A percentile compares a stretch with the other conserved stretches of the same genome.
Evolutionary conservation across 2,888 invertebrate species (phyloP).

Genomic region (Netelia virgata): DNA sequence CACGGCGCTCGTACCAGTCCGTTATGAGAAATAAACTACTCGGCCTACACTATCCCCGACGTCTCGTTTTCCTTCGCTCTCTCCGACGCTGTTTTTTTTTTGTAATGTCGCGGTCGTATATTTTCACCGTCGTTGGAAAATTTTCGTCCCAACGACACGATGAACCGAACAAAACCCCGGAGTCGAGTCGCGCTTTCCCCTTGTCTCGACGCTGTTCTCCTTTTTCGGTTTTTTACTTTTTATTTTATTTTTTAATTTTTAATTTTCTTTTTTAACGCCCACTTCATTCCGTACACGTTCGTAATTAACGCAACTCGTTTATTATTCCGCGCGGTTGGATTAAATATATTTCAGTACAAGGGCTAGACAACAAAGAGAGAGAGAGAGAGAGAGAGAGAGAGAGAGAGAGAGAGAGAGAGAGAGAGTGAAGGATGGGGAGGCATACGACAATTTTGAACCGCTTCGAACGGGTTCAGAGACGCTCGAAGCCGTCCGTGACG

Average conservation of each 20-base stretch:
- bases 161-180: background rate
- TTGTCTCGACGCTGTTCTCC: background rate
- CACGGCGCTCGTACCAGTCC: background rate
- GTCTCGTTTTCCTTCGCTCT: background rate
- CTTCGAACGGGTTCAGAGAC: constrained; percentile 29
- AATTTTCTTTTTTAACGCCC: background rate
- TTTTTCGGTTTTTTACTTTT: background rate
- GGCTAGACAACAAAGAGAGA: background rate
- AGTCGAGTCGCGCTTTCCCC: background rate
- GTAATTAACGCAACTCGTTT: constrained; percentile 60
- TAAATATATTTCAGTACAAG: constrained; percentile 51
- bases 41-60: background rate
- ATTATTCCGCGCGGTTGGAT: constrained; percentile 63
- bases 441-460: constrained; percentile 20
- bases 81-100: background rate
- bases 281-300: constrained; percentile 11
- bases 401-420: constrained; percentile 1
- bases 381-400: constrained; percentile 3
- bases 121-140: background rate
- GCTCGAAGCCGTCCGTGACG: constrained; percentile 62
- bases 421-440: background rate
- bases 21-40: background rate
- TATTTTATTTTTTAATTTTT: background rate
- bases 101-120: background rate
- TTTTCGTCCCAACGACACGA: no score